Evolutionary conservation across 2,113 vertebrate genomes (phyloP), one percentile per base, ranked within the genome.

Genomic region (Cinclus mexicanus): DNA sequence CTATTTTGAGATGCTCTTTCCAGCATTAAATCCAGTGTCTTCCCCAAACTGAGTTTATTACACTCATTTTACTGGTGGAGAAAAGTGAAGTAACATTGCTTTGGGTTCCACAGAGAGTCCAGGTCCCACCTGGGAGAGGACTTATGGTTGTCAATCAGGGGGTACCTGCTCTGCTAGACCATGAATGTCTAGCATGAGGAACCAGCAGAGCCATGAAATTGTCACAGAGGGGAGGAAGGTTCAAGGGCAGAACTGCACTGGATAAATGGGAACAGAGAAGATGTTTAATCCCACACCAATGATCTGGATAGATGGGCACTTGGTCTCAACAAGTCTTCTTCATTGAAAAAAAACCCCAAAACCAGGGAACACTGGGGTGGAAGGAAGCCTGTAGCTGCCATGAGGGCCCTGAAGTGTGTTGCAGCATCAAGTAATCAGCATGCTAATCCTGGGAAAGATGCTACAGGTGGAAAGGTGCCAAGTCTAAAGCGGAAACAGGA

Each of bases 391-490:
- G 7, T 1, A 8, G 11, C 49, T 90, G 70, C 29, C 53, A 72
- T 72, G 56, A 87, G 39, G 41, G 35, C 60, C 84, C 56, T 47
- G 33, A 92, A 37, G 47, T 53, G n/a, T 72, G 24, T 25, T 41
- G 47, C 7, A 5, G 44, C 80, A 94, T 76, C 67, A 56, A 41
- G 49, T 33, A 65, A 79, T 74, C 33, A 63, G 37, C 25, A 26
- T 35, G 56, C 89, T 79, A 87, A 72, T 63, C 35, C 68, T 82
- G 87, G 67, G 83, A 91, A 96, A 78, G 78, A 57, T 42, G 78
- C 55, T 97, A 6, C 72, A 87, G 63, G 57, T 87, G 70, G 81
- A 91, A 65, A 77, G 52, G 19, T 89, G 80, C 88, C 87, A 94
- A 68, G 42, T 41, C 75, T 57, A 90, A 94, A 76, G 59, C 6